Evolutionary conservation across 1,140 invertebrate species (phyloP).

Genomic region (Polyergus mexicanus): DNA sequence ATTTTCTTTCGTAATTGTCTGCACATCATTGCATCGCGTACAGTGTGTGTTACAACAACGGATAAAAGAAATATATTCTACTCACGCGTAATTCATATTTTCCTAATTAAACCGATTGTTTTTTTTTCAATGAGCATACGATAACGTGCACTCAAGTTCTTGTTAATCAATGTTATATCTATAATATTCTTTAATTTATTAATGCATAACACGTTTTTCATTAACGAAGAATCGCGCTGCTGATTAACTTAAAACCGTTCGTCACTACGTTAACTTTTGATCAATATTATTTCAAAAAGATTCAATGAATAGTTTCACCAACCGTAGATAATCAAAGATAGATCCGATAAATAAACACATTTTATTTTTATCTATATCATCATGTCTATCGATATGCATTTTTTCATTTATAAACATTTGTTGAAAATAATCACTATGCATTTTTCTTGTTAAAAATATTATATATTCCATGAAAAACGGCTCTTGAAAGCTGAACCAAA

Average conservation of each 20-base stretch:
- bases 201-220: slow-evolving; percentile 15
- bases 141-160: slow-evolving; percentile 13
- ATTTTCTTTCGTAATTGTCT: slow-evolving; percentile 33
- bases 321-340: background rate
- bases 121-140: slow-evolving; percentile 15
- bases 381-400: background rate
- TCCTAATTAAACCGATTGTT: slow-evolving; percentile 14
- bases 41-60: background rate
- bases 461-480: background rate
- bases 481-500: slow-evolving; percentile 1
- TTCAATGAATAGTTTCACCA: background rate
- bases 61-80: background rate
- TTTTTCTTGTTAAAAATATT: background rate
- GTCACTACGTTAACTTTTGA: slow-evolving; percentile 23
- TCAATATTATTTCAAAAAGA: background rate
- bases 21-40: background rate
- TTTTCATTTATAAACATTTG: slow-evolving; percentile 11
- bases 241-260: slow-evolving; percentile 42
- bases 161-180: slow-evolving; percentile 2
- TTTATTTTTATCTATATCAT: background rate
- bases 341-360: background rate
- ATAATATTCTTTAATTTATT: slow-evolving; percentile 15
- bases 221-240: background rate
- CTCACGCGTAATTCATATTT: background rate
- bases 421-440: slow-evolving; percentile 44